Evolutionary conservation across 2,113 vertebrate genomes (phyloP).

Genomic region (human (Homo sapiens)): DNA sequence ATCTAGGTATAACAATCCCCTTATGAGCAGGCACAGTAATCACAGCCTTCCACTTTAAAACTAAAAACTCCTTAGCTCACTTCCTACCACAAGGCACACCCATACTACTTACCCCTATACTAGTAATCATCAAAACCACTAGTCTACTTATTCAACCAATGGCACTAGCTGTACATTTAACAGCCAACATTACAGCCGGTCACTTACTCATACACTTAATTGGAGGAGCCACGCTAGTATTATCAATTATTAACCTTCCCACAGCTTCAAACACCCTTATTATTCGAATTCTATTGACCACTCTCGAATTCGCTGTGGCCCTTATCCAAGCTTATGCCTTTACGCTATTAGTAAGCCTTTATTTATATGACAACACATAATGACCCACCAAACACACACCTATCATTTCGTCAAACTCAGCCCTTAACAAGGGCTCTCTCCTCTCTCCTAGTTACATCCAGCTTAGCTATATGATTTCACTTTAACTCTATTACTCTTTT

Average conservation of each 20-base stretch:
- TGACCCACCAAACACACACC: too few relatives aligned
- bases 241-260: neutral
- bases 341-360: too few relatives aligned
- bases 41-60: neutral
- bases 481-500: too few relatives aligned
- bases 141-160: neutral
- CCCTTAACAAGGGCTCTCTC: too few relatives aligned
- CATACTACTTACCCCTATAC: neutral
- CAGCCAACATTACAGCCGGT: neutral
- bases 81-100: neutral
- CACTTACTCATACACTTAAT: neutral
- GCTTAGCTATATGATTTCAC: too few relatives aligned
- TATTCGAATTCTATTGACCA: neutral
- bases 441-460: fast-evolving
- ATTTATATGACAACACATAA: too few relatives aligned
- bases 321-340: fast-evolving
- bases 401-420: fast-evolving
- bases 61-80: neutral
- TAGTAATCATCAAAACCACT: neutral
- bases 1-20: neutral
- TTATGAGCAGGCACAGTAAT: neutral
- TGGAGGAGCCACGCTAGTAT: neutral
- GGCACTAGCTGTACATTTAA: neutral
- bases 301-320: neutral
- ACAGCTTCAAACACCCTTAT: too few relatives aligned